Conservation (phyloP, 2,888 invertebrate species). For the Lithophane leautieri region DNA sequence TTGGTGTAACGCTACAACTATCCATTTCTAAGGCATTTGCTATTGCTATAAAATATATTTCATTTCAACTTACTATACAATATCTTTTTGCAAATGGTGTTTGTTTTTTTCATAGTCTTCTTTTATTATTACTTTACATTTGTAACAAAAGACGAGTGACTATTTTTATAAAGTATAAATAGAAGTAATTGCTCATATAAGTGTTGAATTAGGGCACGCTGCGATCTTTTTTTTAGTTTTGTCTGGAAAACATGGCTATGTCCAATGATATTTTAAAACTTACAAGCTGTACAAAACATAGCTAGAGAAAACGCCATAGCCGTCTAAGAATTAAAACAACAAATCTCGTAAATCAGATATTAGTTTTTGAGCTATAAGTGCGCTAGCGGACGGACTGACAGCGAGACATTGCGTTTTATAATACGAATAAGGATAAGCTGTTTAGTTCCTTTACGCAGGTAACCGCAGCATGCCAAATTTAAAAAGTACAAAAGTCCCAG, state of each 20-base stretch:
- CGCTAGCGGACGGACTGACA: neutral
- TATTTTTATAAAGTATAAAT: slow-evolving; percentile 14
- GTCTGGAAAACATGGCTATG: neutral
- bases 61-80: slow-evolving; percentile 35
- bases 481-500: slow-evolving; percentile 11
- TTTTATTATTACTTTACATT: slow-evolving; percentile 34
- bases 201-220: slow-evolving; percentile 23
- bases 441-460: neutral
- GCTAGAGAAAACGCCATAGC: neutral
- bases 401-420: neutral
- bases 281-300: neutral
- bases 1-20: slow-evolving; percentile 46
- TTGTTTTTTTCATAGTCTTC: slow-evolving; percentile 6
- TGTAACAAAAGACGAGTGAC: slow-evolving; percentile 34
- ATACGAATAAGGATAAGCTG: neutral
- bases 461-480: slow-evolving; percentile 29
- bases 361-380: neutral
- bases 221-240: neutral
- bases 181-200: slow-evolving; percentile 25
- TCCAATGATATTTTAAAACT: neutral
- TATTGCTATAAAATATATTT: slow-evolving; percentile 58
- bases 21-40: slow-evolving; percentile 44
- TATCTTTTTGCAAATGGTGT: slow-evolving; percentile 22
- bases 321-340: neutral
- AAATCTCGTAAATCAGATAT: neutral